Conservation (phyloP, 1,140 invertebrate species). For the Panonychus citri region DNA sequence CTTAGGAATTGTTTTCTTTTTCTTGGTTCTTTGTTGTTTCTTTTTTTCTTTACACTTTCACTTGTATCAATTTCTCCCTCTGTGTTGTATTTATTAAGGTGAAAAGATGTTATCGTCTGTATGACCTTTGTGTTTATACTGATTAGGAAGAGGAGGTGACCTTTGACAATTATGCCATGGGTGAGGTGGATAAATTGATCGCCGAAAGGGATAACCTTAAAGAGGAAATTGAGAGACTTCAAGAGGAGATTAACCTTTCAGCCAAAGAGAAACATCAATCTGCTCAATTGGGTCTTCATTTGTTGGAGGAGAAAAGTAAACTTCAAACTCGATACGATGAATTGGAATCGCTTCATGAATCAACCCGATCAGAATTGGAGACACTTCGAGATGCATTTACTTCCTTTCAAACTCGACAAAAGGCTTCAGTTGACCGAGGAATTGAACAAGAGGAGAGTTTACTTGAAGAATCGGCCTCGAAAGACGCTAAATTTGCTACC, state of each 20-base stretch:
- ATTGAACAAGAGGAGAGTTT: conserved; percentile 91
- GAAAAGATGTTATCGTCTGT: too few species aligned
- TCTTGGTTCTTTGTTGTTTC: too few species aligned
- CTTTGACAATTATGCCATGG: background rate
- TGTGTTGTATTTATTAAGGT: too few species aligned
- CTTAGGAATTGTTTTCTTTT: too few species aligned
- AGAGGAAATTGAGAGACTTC: conserved; percentile 60
- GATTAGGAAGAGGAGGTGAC: too few species aligned
- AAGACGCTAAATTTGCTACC: conserved; percentile 68
- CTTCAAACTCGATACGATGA: conserved; percentile 64
- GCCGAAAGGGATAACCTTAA: conserved; percentile 3
- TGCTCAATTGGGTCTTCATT: conserved; percentile 66
- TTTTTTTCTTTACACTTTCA: too few species aligned
- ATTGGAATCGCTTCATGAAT: conserved; percentile 48
- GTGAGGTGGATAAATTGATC: background rate
- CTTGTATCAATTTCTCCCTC: too few species aligned
- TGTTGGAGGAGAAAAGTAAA: conserved; percentile 74
- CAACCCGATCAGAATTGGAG: conserved; percentile 68
- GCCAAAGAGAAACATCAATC: conserved; percentile 87
- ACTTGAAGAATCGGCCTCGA: conserved; percentile 67
- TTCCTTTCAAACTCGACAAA: conserved; percentile 77
- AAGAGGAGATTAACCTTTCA: conserved; percentile 69
- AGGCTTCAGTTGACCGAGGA: conserved; percentile 70
- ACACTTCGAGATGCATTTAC: conserved; percentile 80
- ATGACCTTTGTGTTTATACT: too few species aligned